Conservation (phyloP, 1,140 invertebrate species). For the Trichomalopsis sarcophagae region DNA sequence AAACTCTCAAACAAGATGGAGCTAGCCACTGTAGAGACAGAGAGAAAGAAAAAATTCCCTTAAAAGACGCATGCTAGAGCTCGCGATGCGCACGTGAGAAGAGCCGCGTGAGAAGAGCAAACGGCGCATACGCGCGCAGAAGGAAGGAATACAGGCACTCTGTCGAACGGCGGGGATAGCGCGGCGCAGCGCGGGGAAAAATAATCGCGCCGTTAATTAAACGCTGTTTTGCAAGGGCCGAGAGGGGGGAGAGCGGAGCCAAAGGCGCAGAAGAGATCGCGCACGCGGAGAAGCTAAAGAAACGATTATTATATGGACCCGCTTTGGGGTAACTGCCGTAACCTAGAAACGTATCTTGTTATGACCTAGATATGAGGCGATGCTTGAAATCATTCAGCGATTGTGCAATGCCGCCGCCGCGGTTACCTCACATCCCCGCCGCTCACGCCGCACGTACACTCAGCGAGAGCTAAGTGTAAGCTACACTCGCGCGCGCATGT, state of each 20-base stretch:
- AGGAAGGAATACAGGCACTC: background rate
- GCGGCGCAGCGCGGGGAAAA: background rate
- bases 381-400: constrained; percentile 76
- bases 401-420: constrained; percentile 70
- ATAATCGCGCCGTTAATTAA: constrained; percentile 21
- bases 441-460: constrained; percentile 58
- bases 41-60: background rate
- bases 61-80: too few relatives aligned
- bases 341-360: constrained; percentile 76
- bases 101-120: background rate
- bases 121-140: background rate
- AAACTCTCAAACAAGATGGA: background rate
- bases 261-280: constrained; percentile 41
- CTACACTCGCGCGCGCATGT: background rate
- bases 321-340: constrained; percentile 73
- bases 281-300: constrained; percentile 55
- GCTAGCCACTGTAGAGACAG: background rate
- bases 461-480: background rate
- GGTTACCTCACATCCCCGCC: constrained; percentile 73
- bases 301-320: constrained; percentile 63
- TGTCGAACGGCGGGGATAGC: background rate
- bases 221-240: constrained; percentile 1
- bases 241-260: constrained; percentile 63
- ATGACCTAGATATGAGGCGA: constrained; percentile 76
- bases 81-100: background rate